Evolutionary conservation across 2,113 vertebrate genomes (phyloP).

Genomic region (Ctenodactylus gundi): DNA sequence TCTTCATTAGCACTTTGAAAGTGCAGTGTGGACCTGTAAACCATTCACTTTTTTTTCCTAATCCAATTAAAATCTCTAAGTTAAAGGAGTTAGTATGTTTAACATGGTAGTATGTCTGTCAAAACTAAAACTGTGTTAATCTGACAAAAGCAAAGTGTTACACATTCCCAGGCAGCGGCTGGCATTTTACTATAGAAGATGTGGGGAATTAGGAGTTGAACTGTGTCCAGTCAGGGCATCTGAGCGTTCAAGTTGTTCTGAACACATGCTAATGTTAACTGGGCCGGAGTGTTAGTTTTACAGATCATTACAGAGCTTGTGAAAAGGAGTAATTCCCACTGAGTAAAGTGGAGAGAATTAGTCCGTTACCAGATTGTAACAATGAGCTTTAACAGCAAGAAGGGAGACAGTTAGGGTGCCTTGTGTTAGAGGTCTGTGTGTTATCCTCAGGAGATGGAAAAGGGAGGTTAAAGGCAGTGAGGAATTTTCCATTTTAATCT

Average conservation of each 20-base stretch:
- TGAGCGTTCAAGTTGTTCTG: constrained; percentile 36
- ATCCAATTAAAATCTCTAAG: constrained; percentile 33
- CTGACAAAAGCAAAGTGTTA: constrained; percentile 12
- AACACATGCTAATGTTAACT: constrained; percentile 61
- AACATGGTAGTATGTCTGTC: background rate
- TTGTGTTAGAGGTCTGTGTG: background rate
- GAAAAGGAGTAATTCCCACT: constrained; percentile 65
- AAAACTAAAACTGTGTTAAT: constrained; percentile 31
- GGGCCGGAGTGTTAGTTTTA: constrained; percentile 79
- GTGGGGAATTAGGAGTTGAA: constrained; percentile 9
- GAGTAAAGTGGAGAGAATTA: constrained; percentile 66
- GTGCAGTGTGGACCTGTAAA: background rate
- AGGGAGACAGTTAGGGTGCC: constrained; percentile 13
- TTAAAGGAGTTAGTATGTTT: constrained; percentile 29
- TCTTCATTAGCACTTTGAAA: background rate
- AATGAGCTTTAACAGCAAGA: background rate
- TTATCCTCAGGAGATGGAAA: background rate
- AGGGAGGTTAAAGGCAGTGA: background rate
- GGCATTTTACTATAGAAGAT: constrained; percentile 12
- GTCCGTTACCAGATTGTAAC: constrained; percentile 59
- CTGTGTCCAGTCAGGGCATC: constrained; percentile 19
- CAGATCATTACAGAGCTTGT: constrained; percentile 70
- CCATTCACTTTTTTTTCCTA: background rate
- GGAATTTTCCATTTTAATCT: constrained; percentile 23
- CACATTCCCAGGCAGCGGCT: background rate